Evolutionary conservation across 2,797 vertebrate genomes (phyloP).

Genomic region (Geotrypetes seraphini): DNA sequence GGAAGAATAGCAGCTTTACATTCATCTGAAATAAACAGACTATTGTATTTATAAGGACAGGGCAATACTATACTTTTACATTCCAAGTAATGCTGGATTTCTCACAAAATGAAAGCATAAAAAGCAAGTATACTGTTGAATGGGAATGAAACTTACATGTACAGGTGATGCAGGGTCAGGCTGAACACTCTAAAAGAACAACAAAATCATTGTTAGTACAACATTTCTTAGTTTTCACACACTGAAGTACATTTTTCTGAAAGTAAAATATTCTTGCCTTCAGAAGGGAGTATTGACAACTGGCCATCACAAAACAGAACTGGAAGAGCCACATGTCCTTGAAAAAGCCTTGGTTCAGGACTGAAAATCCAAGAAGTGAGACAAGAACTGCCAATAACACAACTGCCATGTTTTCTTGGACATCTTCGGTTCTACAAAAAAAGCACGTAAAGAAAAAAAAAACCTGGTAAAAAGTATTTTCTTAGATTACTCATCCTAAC

Average conservation of each 20-base stretch:
- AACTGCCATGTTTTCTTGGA: conserved; percentile 77
- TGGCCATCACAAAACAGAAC: conserved; percentile 92
- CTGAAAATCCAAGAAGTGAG: conserved; percentile 85
- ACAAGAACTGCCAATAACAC: conserved; percentile 80
- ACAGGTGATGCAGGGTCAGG: conserved; percentile 94
- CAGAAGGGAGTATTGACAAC: conserved; percentile 93
- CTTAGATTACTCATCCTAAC: too few species aligned
- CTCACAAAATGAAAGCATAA: too few species aligned
- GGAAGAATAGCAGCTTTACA: too few species aligned
- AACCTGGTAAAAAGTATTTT: too few species aligned
- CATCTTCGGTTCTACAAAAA: conserved; percentile 71
- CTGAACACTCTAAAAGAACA: conserved; percentile 85
- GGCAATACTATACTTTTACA: too few species aligned
- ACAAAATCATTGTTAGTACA: conserved; percentile 2
- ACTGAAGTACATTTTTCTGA: neutral
- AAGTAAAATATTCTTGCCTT: conserved; percentile 63
- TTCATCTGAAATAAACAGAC: too few species aligned
- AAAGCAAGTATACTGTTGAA: neutral
- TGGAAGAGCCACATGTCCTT: conserved; percentile 88
- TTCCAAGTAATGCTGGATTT: too few species aligned
- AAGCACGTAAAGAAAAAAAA: neutral
- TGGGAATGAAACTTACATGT: conserved; percentile 70
- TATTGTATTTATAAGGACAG: too few species aligned
- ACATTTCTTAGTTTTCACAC: neutral
- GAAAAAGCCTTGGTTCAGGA: conserved; percentile 85